Base-by-base conservation (phyloP, 2,888 invertebrate genomes). In the Tyria jacobaeae region DNA sequence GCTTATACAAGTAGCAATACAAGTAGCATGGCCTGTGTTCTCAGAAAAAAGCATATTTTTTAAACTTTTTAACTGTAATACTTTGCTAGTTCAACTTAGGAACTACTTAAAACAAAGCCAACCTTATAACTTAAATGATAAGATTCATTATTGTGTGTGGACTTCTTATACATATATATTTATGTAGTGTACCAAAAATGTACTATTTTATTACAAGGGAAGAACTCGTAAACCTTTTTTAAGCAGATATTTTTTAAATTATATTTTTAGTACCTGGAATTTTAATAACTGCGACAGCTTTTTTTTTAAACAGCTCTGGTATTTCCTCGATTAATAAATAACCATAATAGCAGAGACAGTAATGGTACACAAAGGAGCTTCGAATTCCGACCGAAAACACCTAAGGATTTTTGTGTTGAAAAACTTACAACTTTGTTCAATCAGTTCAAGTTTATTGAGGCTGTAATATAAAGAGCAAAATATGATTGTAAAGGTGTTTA, bases 131-230 rank as follows among this genome's bases (percentile, higher is more conserved):
- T 34, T 64, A 64, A 62, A 44, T 35, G 7, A 7, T 62, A 63
- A 64, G 57, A 72, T 67, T 49, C 47, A 66, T 64, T 73, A 75
- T 71, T 62, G 54, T 47, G 27, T 57, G 57, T 52, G 56, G 57
- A 60, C 53, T 64, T 62, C 54, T 57, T 66, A 62, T 67, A 34
- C 2, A 21, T 71, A n/a, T n/a, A n/a, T n/a, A n/a, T 71, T 71
- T 70, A 66, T 63, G 64, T 62, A 68, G 71, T 73, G 65, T 69
- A 70, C 69, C 63, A 64, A 66, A 75, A 73, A 73, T 75, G 70
- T 71, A 68, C 70, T 65, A 65, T 60, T 68, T 75, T 76, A 70
- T 75, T 71, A 72, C 62, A 66, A 68, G 58, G 58, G 56, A 57
- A 68, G 60, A 64, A 70, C 62, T 75, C 66, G 68, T 62, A 55